Conservation (phyloP, 2,797 vertebrate genomes). For the Acanthornis magna region DNA sequence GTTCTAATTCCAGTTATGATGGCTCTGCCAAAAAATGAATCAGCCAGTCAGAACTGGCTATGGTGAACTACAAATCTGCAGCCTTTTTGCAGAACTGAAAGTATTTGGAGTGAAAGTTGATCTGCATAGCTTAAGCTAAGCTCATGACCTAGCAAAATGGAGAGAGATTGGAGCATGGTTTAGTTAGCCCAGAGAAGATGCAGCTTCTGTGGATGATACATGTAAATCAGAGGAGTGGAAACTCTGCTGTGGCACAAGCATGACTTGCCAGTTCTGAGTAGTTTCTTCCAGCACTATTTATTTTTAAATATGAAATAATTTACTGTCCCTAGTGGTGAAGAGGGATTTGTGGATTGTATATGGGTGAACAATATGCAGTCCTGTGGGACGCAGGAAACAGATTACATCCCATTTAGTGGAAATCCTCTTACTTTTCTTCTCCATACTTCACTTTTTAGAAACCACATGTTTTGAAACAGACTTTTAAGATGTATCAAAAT, state of each 20-base stretch:
- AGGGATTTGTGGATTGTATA: not conserved
- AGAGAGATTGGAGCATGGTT: not conserved
- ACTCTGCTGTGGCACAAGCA: not conserved
- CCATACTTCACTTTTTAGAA: not conserved
- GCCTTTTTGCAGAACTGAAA: not conserved
- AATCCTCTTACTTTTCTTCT: not conserved
- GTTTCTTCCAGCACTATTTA: not conserved
- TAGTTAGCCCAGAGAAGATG: not conserved
- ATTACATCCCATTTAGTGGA: not conserved
- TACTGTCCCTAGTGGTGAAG: not conserved
- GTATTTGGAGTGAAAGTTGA: constrained; percentile 30
- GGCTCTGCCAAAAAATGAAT: not conserved
- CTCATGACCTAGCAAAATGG: not conserved
- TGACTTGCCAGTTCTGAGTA: not conserved
- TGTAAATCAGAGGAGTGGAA: not conserved
- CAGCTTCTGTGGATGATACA: not conserved
- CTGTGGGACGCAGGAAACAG: not conserved
- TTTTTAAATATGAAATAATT: not conserved
- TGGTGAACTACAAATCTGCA: not conserved
- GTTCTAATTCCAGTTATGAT: not conserved
- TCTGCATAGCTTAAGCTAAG: not conserved
- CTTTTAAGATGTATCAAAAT: not conserved
- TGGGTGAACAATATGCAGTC: not conserved
- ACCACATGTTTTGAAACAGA: not conserved
- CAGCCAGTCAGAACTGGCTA: not conserved